phyloP scores from a whole-genome alignment of 2,888 invertebrate species.

The Parnassius mnemosyne region DNA sequence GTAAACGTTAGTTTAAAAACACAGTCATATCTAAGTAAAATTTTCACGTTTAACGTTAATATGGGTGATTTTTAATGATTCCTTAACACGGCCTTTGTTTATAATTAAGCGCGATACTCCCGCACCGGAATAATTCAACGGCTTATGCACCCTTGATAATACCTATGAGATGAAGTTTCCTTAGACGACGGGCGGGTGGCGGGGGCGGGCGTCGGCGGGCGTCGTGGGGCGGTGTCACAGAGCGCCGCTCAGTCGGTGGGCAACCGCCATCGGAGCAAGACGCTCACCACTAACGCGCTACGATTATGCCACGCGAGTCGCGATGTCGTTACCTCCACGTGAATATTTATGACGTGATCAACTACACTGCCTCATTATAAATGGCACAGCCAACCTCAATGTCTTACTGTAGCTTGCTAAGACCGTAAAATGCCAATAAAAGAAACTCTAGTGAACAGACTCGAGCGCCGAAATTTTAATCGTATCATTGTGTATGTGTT shows the following conservation, averaged over 20 bases:
- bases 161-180: constrained; percentile 74
- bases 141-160: constrained; percentile 75
- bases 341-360: constrained; percentile 76
- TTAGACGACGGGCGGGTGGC: constrained; percentile 64
- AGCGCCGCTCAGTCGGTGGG: constrained; percentile 74
- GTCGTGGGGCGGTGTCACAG: constrained; percentile 67
- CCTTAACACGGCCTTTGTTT: constrained; percentile 35
- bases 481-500: constrained; percentile 76
- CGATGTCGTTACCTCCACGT: constrained; percentile 67
- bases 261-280: constrained; percentile 66
- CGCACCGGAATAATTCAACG: constrained; percentile 70
- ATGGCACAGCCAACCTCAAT: constrained; percentile 70
- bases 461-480: constrained; percentile 72
- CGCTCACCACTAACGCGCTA: constrained; percentile 47
- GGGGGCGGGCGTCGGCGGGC: constrained; percentile 59
- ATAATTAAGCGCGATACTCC: constrained; percentile 69
- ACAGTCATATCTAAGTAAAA: too few relatives aligned
- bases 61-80: too few relatives aligned
- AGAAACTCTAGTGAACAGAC: constrained; percentile 68
- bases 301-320: constrained; percentile 69
- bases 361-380: constrained; percentile 64
- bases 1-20: too few relatives aligned
- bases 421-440: constrained; percentile 76
- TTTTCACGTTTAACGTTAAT: too few relatives aligned
- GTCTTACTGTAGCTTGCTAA: constrained; percentile 56